A percentile compares a stretch with the other conserved stretches of the same genome.
phyloP scores from a whole-genome alignment of 2,797 vertebrate genomes.

The Ctenopoma multispine region DNA sequence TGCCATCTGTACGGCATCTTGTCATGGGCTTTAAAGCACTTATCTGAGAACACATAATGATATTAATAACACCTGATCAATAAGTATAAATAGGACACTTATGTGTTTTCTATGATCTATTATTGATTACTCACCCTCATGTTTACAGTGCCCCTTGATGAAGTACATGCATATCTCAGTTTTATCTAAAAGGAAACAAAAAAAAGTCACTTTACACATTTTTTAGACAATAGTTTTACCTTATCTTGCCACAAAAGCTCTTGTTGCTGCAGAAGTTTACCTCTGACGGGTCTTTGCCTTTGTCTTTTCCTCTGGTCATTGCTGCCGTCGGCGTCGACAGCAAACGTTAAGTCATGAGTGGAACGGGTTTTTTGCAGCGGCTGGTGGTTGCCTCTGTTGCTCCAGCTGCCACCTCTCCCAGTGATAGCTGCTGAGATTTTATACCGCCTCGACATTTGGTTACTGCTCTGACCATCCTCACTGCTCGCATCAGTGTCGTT shows the following conservation, averaged over 20 bases:
- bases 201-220: not conserved
- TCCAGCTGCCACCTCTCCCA: not conserved
- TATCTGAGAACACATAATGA: slow-evolving; percentile 58
- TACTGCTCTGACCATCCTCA: not conserved
- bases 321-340: accelerated
- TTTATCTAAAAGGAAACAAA: slow-evolving; percentile 72
- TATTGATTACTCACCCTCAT: slow-evolving; percentile 70
- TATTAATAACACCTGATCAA: not conserved
- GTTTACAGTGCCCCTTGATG: slow-evolving; percentile 79
- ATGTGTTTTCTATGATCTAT: not conserved
- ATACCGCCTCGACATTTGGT: accelerated
- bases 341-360: not conserved
- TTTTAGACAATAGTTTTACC: too few relatives aligned
- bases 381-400: not conserved
- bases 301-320: not conserved
- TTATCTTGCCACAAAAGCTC: not conserved
- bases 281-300: slow-evolving; percentile 18
- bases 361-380: accelerated
- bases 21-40: slow-evolving; percentile 75
- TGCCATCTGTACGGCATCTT: slow-evolving; percentile 84
- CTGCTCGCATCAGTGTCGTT: not conserved
- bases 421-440: not conserved
- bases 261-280: slow-evolving; percentile 23
- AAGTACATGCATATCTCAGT: slow-evolving; percentile 83
- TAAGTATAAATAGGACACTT: accelerated